phyloP scores from a whole-genome alignment of 2,797 vertebrate genomes.

The Tapera naevia region DNA sequence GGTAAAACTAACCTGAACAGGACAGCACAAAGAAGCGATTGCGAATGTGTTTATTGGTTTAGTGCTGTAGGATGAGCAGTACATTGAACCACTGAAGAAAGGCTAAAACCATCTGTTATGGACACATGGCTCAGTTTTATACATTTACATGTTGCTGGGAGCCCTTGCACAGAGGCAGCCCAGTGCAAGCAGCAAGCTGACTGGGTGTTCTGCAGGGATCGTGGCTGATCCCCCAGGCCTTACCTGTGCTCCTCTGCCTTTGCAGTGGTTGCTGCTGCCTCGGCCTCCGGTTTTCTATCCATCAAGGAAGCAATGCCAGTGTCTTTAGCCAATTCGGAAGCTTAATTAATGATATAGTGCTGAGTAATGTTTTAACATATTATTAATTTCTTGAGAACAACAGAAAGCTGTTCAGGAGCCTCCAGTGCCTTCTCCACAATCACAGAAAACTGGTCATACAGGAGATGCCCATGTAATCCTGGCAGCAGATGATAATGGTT shows the following conservation, averaged over 20 bases:
- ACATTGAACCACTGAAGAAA: neutral
- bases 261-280: rapidly evolving
- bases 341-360: neutral
- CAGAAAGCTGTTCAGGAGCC: neutral
- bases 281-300: neutral
- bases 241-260: neutral
- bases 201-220: rapidly evolving
- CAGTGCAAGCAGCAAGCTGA: rapidly evolving
- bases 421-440: neutral
- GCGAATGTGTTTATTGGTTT: neutral
- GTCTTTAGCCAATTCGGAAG: neutral
- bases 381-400: neutral
- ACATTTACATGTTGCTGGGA: neutral
- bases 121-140: rapidly evolving
- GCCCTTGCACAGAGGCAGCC: neutral
- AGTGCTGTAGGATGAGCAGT: neutral
- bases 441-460: neutral
- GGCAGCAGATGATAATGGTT: neutral
- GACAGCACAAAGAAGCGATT: neutral
- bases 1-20: neutral
- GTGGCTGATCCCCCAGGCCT: neutral
- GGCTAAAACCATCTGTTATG: neutral
- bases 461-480: neutral
- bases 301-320: neutral
- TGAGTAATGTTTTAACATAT: neutral